Evolutionary conservation across 2,888 invertebrate species (phyloP), one percentile per base, ranked within the genome.

Genomic region (Poecilobothrus nobilitatus): DNA sequence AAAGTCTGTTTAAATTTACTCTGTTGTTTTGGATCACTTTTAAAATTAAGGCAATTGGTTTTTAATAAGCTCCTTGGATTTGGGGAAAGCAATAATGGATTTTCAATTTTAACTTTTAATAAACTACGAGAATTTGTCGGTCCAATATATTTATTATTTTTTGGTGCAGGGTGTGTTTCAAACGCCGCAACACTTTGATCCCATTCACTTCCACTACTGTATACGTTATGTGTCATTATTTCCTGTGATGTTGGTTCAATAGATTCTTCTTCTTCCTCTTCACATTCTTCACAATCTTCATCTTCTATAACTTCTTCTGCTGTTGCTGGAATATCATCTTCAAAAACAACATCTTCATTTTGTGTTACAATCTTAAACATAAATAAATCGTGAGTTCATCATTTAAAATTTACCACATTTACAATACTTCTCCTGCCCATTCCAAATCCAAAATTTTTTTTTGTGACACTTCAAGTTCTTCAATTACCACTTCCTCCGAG

Each of bases 311-410:
- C 70, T 70, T 75, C 75, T 76, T 84, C 85, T 66, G 86, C 84
- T 71, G 81, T 83, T 1, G 84, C 82, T n/a, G 85, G 84, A 72
- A 84, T 84, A 74, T 86, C 83, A 72, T 83, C 82, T 0, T 82
- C 78, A 1, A 84, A 80, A 22, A 75, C 71, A 68, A 84, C 79
- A 76, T 84, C 84, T 73, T 83, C 83, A 68, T 83, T 64, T n/a
- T 69, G 34, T 6, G 65, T 27, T 5, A 22, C 18, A 44, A 64
- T 37, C 69, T 69, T 18, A 21, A 63, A 63, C n/a, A 61, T 4
- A 12, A 61, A 34, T 65, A 65, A 10, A 12, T 41, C 5, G 5
- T 27, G 27, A 27, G 27, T 27, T 27, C 5, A 27, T 27, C 3
- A 27, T 5, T 27, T 27, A 41, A 63, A 37, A 10, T 61, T 27